phyloP scores from a whole-genome alignment of 2,888 invertebrate genomes.

The Parapristionchus giblindavisi region DNA sequence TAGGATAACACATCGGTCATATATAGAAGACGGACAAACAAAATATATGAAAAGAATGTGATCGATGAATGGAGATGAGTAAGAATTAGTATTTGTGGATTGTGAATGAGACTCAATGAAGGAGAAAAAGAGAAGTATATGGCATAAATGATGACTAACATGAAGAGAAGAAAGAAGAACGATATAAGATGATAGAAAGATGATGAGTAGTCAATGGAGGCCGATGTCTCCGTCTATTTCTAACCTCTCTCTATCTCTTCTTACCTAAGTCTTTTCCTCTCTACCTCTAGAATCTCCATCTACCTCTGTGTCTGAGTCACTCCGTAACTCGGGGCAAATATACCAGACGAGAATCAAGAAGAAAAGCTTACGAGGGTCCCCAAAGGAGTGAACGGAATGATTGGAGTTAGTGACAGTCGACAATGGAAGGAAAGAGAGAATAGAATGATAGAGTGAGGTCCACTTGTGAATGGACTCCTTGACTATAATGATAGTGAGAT shows the following conservation, averaged over 20 bases:
- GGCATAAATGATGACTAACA: constrained; percentile 17
- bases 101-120: constrained; percentile 11
- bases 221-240: neutral
- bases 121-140: constrained; percentile 2
- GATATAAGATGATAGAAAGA: neutral
- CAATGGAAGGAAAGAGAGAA: neutral
- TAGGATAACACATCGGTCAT: too few species aligned
- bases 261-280: neutral
- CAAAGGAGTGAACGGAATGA: constrained; percentile 17
- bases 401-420: constrained; percentile 5
- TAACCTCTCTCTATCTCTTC: neutral
- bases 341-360: constrained; percentile 28
- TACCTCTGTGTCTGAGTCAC: constrained; percentile 4
- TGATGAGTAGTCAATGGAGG: neutral
- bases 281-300: neutral
- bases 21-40: neutral
- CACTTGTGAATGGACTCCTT: too few species aligned
- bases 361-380: constrained; percentile 18
- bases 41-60: constrained; percentile 1
- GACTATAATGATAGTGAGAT: too few species aligned
- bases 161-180: neutral
- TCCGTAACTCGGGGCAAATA: constrained; percentile 30
- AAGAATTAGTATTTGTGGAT: constrained; percentile 33
- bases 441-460: too few species aligned
- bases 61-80: constrained; percentile 16